Percentiles rank a stretch among this genome's conserved stretches.
Evolutionary conservation across 2,888 invertebrate genomes (phyloP).

Genomic region (Epirrita christyi): DNA sequence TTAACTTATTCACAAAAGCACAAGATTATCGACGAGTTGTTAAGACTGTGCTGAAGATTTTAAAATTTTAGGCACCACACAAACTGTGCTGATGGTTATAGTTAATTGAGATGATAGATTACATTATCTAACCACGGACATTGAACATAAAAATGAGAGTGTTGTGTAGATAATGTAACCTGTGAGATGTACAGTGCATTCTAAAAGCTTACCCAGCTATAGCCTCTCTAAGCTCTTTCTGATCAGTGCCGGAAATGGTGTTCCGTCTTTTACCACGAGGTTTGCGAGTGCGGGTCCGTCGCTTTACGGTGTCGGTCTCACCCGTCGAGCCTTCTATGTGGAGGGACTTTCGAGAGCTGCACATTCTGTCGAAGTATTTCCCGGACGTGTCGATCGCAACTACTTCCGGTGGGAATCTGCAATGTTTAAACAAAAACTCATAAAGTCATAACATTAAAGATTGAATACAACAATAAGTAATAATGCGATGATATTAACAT

Average conservation of each 20-base stretch:
- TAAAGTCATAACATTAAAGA: background rate
- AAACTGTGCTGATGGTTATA: constrained; percentile 75
- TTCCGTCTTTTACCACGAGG: constrained; percentile 94
- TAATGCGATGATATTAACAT: constrained; percentile 16
- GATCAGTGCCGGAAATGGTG: constrained; percentile 95
- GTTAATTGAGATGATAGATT: constrained; percentile 70
- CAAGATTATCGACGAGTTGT: constrained; percentile 73
- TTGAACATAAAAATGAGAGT: constrained; percentile 28
- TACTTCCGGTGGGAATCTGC: constrained; percentile 94
- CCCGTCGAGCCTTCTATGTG: constrained; percentile 79
- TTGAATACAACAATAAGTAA: background rate
- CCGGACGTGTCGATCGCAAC: constrained; percentile 96
- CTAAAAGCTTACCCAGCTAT: constrained; percentile 91
- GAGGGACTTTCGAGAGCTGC: constrained; percentile 92
- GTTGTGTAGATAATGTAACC: constrained; percentile 53
- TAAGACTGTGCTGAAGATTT: constrained; percentile 77
- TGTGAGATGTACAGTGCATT: constrained; percentile 71
- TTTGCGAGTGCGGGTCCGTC: constrained; percentile 89
- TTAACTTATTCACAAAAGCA: constrained; percentile 81
- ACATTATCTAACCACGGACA: constrained; percentile 65
- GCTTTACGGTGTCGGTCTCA: constrained; percentile 87
- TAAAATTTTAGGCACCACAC: constrained; percentile 73
- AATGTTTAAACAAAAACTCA: constrained; percentile 18
- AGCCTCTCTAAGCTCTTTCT: constrained; percentile 94
- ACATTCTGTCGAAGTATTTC: constrained; percentile 94